Evolutionary conservation across 2,113 vertebrate genomes (phyloP).

Genomic region (Falco punctatus): DNA sequence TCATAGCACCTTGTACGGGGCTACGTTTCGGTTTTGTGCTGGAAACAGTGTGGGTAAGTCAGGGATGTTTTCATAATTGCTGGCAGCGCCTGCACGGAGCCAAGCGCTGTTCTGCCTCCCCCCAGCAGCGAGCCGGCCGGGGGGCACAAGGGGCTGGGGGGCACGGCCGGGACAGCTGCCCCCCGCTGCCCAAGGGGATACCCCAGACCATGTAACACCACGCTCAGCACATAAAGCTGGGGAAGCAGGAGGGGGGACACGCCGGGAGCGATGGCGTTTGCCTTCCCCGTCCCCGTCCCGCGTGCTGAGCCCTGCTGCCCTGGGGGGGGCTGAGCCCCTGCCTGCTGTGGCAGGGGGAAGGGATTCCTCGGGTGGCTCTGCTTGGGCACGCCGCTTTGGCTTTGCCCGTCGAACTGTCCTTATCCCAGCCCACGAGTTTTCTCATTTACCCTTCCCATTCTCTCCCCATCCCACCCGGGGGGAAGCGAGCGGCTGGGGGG

Average conservation of each 20-base stretch:
- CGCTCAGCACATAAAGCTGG: neutral
- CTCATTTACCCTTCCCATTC: neutral
- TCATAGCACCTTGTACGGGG: neutral
- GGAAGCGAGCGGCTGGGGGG: accelerated
- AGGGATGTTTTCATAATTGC: neutral
- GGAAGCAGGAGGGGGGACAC: neutral
- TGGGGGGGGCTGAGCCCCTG: neutral
- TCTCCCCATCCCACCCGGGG: accelerated
- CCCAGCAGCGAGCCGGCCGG: accelerated
- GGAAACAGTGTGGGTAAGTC: neutral
- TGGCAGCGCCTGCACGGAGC: neutral
- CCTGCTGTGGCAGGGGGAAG: neutral
- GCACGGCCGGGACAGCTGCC: neutral
- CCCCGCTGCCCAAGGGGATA: neutral
- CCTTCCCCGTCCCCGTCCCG: neutral
- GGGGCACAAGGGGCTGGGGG: neutral
- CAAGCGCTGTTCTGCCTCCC: neutral
- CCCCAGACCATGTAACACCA: accelerated
- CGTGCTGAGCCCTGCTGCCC: neutral
- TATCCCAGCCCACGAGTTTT: neutral
- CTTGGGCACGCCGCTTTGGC: accelerated
- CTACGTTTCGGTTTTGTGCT: neutral
- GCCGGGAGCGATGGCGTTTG: accelerated
- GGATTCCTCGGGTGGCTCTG: neutral
- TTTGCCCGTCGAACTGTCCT: neutral